Percentiles rank a stretch among this genome's conserved stretches.
These are phyloP conservation scores for Bugulina stolonifera DNA, from an alignment of 2,888 invertebrate species.

Conservation along the genomic window DNA sequence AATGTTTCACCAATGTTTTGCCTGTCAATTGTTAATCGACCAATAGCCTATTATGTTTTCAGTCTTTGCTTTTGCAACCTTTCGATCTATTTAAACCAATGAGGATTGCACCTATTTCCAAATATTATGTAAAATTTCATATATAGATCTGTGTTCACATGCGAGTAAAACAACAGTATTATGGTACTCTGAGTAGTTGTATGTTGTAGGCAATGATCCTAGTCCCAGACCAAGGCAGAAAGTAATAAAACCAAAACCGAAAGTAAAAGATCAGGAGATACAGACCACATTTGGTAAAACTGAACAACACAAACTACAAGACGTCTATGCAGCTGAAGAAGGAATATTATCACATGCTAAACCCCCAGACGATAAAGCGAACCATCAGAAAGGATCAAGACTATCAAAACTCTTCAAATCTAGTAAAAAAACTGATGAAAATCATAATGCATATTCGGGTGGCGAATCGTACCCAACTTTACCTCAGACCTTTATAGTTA, in stretches of 20 bases:
- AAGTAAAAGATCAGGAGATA: not conserved
- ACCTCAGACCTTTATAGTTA: slow-evolving; percentile 51
- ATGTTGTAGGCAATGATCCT: slow-evolving; percentile 3
- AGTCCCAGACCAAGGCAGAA: not conserved
- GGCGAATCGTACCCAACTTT: slow-evolving; percentile 31
- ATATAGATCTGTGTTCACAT: too few species aligned
- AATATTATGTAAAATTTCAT: too few species aligned
- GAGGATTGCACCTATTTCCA: too few species aligned
- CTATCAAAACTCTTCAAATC: not conserved
- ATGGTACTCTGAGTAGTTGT: not conserved
- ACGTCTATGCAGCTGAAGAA: slow-evolving; percentile 19
- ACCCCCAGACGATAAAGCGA: not conserved
- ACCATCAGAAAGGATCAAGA: not conserved
- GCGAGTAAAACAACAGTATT: too few species aligned
- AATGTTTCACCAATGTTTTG: too few species aligned
- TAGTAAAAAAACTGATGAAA: not conserved
- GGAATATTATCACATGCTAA: slow-evolving; percentile 2
- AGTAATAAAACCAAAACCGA: not conserved
- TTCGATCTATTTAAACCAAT: too few species aligned
- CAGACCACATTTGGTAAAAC: slow-evolving; percentile 7
- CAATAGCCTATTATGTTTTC: too few species aligned
- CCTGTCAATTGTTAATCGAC: too few species aligned
- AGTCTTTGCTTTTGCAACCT: too few species aligned
- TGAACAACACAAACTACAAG: not conserved
- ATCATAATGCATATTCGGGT: not conserved